Conservation (phyloP, 2,797 vertebrate species). For the Megalops cyprinoides region DNA sequence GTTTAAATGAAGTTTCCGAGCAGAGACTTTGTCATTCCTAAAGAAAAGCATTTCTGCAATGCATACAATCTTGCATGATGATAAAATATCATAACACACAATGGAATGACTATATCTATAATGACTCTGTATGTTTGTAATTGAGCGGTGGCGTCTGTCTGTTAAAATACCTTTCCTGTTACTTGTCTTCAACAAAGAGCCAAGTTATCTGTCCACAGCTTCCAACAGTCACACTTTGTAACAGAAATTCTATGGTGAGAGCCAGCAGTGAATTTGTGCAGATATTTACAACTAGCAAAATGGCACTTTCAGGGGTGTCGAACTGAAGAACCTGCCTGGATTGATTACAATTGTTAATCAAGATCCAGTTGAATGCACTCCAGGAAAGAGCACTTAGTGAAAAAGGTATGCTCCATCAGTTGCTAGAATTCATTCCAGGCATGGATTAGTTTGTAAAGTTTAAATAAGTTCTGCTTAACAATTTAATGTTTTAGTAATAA, state of each 20-base stretch:
- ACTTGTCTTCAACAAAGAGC: neutral
- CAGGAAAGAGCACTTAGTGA: conserved; percentile 62
- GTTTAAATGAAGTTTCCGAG: too few relatives aligned
- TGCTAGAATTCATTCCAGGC: conserved; percentile 50
- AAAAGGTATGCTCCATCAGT: conserved; percentile 58
- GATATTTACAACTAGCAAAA: conserved; percentile 57
- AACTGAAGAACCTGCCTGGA: conserved; percentile 43
- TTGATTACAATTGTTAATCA: conserved; percentile 83
- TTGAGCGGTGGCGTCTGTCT: neutral
- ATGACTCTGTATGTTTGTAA: neutral
- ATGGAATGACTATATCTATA: too few relatives aligned
- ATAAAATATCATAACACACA: too few relatives aligned
- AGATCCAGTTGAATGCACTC: conserved; percentile 71
- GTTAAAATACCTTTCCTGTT: neutral
- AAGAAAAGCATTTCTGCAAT: too few relatives aligned
- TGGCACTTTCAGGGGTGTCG: neutral
- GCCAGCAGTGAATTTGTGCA: conserved; percentile 51
- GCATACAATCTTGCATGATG: too few relatives aligned
- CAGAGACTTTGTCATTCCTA: too few relatives aligned
- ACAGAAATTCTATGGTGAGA: neutral
- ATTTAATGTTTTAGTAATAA: conserved; percentile 53
- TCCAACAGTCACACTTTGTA: neutral
- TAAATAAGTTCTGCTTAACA: conserved; percentile 55
- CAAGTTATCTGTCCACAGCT: neutral
- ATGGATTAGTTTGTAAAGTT: conserved; percentile 52